Evolutionary conservation across 2,797 vertebrate genomes (phyloP).

Genomic region (Rachycentron canadum): DNA sequence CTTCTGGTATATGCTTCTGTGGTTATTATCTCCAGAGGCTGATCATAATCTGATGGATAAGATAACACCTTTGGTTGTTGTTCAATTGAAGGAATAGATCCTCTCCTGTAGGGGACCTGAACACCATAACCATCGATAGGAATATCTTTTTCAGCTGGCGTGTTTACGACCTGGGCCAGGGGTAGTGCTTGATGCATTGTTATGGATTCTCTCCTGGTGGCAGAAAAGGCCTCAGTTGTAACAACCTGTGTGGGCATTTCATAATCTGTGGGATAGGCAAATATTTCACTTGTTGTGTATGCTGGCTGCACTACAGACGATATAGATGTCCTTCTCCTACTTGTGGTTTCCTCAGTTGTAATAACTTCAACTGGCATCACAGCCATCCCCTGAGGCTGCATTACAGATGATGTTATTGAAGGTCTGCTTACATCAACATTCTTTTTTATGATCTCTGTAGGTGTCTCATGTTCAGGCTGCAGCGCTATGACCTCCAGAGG

Average conservation of each 20-base stretch:
- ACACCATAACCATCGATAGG: slow-evolving; percentile 45
- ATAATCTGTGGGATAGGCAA: slow-evolving; percentile 65
- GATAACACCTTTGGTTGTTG: slow-evolving; percentile 59
- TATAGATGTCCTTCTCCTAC: slow-evolving; percentile 71
- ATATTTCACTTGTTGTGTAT: slow-evolving; percentile 64
- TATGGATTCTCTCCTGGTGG: slow-evolving; percentile 73
- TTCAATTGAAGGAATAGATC: slow-evolving; percentile 57
- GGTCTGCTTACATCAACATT: slow-evolving; percentile 40
- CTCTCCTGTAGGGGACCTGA: slow-evolving; percentile 65
- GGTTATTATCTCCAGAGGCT: slow-evolving; percentile 73
- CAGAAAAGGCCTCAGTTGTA: slow-evolving; percentile 68
- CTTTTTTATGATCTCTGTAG: slow-evolving; percentile 48
- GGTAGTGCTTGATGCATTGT: slow-evolving; percentile 67
- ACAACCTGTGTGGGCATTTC: slow-evolving; percentile 66
- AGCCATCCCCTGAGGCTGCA: slow-evolving; percentile 48
- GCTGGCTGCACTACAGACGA: slow-evolving; percentile 68
- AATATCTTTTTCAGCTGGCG: slow-evolving; percentile 76
- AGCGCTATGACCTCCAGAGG: slow-evolving; percentile 58
- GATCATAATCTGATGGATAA: slow-evolving; percentile 77
- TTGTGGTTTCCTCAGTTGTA: slow-evolving; percentile 69
- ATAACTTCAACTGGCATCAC: slow-evolving; percentile 63
- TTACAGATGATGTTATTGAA: slow-evolving; percentile 52
- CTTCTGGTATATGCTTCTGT: slow-evolving; percentile 71
- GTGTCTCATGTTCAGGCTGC: slow-evolving; percentile 58
- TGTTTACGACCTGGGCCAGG: slow-evolving; percentile 58